Base-by-base conservation (phyloP, 2,888 invertebrate genomes). In the Hyalella azteca region DNA sequence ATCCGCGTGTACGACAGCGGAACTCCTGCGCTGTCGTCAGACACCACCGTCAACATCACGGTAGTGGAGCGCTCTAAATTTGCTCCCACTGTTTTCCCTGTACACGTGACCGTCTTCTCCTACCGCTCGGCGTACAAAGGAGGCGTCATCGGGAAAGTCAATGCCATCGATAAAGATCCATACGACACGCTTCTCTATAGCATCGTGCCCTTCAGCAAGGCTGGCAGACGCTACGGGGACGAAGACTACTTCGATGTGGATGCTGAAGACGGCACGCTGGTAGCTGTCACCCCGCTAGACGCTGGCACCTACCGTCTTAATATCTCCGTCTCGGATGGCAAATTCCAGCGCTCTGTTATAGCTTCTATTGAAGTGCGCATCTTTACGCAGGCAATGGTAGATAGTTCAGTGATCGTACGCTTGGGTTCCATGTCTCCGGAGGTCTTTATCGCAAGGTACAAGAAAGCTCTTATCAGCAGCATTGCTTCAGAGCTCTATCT, bases 1-100 rank as follows among this genome's bases (percentile, higher is more conserved):
- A 91, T 97, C 29, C 91, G 96, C 81, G 98, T 96, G 0, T 97
- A 95, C 87, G 98, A 98, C 88, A 95, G 95, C 87, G 97, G 97
- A 13, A 93, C 93, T 36, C 96, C 96, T 11, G 94, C 96, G 0
- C 89, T 96, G 0, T 95, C 91, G 87, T 94, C 96, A 0, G 96
- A 97, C 87, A 92, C 96, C 0, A 93, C 92, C 92, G 91, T 95
- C 80, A 90, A 90, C 50, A 89, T 92, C 26, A 87, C 89, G 86
- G 89, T 97, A 5, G 94, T 96, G 84, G 97, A 97, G 89, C 96
- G 97, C 88, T 96, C 96, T 29, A 94, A 95, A 86, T 96, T 95
- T 89, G 95, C 97, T 3, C 98, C 98, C 0, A 92, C 93, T 0
- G 92, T 97, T 59, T 93, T 93, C 4, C 95, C 97, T 0, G 89